Conservation (phyloP, 2,888 invertebrate species). For the Epinotia nisella region DNA sequence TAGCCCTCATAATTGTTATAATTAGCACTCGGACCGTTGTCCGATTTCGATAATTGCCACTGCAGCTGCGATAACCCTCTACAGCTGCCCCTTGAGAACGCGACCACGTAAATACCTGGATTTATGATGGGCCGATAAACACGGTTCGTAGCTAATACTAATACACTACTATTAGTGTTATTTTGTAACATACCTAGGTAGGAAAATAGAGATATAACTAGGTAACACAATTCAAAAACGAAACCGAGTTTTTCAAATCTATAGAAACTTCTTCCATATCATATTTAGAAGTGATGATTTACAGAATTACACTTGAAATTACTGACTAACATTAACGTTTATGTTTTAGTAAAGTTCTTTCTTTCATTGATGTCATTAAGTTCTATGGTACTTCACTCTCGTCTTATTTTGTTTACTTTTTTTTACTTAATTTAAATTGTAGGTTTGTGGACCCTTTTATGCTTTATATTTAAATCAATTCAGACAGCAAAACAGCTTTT, state of each 20-base stretch:
- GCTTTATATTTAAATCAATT: neutral
- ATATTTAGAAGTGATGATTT: too few species aligned
- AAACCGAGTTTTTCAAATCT: too few species aligned
- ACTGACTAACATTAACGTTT: neutral
- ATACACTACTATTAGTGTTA: slow-evolving; percentile 2
- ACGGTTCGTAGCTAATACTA: slow-evolving; percentile 4
- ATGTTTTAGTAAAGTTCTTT: neutral
- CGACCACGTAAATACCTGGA: slow-evolving; percentile 1
- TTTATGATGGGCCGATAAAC: slow-evolving; percentile 13
- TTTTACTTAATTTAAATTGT: neutral
- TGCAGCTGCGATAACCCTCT: slow-evolving; percentile 43
- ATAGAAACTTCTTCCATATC: too few species aligned
- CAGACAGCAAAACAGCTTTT: neutral
- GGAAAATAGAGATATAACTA: neutral
- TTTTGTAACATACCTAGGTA: neutral
- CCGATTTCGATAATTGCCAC: slow-evolving; percentile 62
- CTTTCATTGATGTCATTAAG: neutral
- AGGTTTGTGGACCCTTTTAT: neutral
- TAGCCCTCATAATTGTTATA: slow-evolving; percentile 67
- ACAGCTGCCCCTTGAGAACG: slow-evolving; percentile 28
- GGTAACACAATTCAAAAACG: too few species aligned
- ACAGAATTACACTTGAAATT: neutral
- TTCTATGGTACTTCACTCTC: too few species aligned
- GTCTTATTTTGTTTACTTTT: too few species aligned
- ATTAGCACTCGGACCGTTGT: slow-evolving; percentile 58